phyloP scores from a whole-genome alignment of 1,140 invertebrate species.

The Drosophila trapezifrons region DNA sequence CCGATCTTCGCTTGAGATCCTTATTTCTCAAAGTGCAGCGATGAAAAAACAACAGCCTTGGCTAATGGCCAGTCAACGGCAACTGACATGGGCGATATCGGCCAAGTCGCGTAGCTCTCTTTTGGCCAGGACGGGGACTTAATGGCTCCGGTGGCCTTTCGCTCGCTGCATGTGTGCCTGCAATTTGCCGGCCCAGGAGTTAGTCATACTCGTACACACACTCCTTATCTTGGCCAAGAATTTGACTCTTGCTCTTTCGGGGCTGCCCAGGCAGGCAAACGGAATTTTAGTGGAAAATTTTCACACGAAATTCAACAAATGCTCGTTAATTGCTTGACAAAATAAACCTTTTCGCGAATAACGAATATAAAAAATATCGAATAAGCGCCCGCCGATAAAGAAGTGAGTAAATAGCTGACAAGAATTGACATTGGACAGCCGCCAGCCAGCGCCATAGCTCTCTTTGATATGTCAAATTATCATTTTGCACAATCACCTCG shows the following conservation, averaged over 20 bases:
- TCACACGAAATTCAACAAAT: slow-evolving; percentile 74
- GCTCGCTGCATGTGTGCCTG: slow-evolving; percentile 38
- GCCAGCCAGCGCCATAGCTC: background rate
- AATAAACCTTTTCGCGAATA: slow-evolving; percentile 57
- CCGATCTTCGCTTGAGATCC: background rate
- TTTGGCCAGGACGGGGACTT: slow-evolving; percentile 58
- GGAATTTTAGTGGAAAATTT: slow-evolving; percentile 69
- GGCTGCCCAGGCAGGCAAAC: slow-evolving; percentile 9
- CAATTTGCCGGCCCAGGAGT: slow-evolving; percentile 67
- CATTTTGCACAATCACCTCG: slow-evolving; percentile 47
- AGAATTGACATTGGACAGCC: slow-evolving; percentile 47
- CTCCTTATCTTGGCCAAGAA: slow-evolving; percentile 66
- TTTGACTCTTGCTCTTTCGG: slow-evolving; percentile 74
- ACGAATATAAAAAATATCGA: slow-evolving; percentile 45
- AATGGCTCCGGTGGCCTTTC: slow-evolving; percentile 63
- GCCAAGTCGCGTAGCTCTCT: slow-evolving; percentile 23
- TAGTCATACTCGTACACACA: slow-evolving; percentile 21
- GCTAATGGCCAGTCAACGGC: slow-evolving; percentile 73
- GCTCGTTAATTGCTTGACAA: slow-evolving; percentile 73
- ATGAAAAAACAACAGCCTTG: slow-evolving; percentile 64
- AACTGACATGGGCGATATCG: slow-evolving; percentile 71
- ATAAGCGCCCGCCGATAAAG: slow-evolving; percentile 33
- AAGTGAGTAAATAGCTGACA: slow-evolving; percentile 39
- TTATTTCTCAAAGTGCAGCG: background rate
- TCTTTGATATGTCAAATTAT: slow-evolving; percentile 46